phyloP scores from a whole-genome alignment of 2,113 vertebrate genomes.

The Hydrolagus affinis region DNA sequence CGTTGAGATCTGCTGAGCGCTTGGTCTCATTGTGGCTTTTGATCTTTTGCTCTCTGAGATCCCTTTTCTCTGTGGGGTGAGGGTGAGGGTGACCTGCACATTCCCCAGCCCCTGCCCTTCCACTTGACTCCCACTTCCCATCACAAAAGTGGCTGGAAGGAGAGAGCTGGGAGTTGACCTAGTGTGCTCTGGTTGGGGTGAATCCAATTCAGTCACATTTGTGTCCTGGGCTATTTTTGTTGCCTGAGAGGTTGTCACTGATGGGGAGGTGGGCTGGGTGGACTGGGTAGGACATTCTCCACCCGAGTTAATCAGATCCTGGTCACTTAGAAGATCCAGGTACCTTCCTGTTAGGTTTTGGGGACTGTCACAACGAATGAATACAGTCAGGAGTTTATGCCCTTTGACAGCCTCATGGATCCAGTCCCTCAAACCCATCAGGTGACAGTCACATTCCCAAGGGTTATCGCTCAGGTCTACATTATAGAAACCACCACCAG shows the following conservation, averaged over 20 bases:
- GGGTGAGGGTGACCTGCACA: neutral
- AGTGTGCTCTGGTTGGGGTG: neutral
- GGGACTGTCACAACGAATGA: constrained; percentile 36
- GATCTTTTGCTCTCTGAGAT: neutral
- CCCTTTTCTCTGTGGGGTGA: neutral
- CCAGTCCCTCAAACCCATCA: constrained; percentile 33
- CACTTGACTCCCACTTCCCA: neutral
- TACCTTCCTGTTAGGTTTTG: constrained; percentile 39
- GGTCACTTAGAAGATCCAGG: constrained; percentile 36
- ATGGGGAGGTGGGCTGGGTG: neutral
- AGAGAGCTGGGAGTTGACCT: neutral
- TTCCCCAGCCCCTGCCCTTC: neutral
- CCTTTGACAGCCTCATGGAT: constrained; percentile 29
- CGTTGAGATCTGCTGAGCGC: neutral
- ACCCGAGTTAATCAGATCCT: neutral
- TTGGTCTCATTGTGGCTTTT: neutral
- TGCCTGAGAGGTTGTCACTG: neutral
- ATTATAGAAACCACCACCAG: constrained; percentile 22
- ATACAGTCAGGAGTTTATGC: constrained; percentile 6
- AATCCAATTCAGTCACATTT: neutral
- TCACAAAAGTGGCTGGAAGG: neutral
- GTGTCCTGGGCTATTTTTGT: neutral
- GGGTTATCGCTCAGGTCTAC: constrained; percentile 32
- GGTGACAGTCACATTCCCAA: constrained; percentile 34
- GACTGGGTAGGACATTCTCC: neutral